Evolutionary conservation across 2,888 invertebrate species (phyloP).

Genomic region (Keiferia lycopersicella): DNA sequence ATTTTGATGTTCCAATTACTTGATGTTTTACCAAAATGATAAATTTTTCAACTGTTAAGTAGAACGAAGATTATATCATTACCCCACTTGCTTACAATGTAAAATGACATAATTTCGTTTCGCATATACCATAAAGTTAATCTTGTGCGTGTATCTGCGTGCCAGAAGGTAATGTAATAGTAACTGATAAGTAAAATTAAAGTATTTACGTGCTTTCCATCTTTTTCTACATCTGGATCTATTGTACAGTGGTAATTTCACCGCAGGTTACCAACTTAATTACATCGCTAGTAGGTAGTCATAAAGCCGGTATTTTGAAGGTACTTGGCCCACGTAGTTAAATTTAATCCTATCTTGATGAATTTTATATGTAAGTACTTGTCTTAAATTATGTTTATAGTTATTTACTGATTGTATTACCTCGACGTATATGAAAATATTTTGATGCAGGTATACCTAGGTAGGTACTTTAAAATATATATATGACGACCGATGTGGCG

Average conservation of each 20-base stretch:
- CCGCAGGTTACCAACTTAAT: not conserved
- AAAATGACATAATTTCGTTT: conserved; percentile 19
- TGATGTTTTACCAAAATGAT: not conserved
- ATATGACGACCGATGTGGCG: too few relatives aligned
- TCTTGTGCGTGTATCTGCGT: conserved; percentile 15
- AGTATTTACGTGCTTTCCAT: conserved; percentile 10
- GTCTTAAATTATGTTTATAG: too few relatives aligned
- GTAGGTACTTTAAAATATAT: too few relatives aligned
- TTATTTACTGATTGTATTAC: too few relatives aligned
- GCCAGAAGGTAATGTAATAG: conserved; percentile 2
- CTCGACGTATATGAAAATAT: too few relatives aligned
- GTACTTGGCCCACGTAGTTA: too few relatives aligned
- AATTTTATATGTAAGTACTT: too few relatives aligned
- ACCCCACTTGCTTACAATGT: conserved; percentile 18
- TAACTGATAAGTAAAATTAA: not conserved
- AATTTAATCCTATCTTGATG: too few relatives aligned
- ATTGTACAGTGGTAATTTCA: not conserved
- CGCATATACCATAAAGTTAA: not conserved
- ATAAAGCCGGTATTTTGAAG: too few relatives aligned
- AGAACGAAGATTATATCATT: conserved; percentile 15
- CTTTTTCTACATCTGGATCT: conserved; percentile 1
- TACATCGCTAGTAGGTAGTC: too few relatives aligned
- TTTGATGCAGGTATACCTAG: too few relatives aligned
- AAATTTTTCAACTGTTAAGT: conserved; percentile 10
- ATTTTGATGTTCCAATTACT: not conserved